Evolutionary conservation across 2,113 vertebrate species (phyloP).

Genomic region (Centropus bengalensis): DNA sequence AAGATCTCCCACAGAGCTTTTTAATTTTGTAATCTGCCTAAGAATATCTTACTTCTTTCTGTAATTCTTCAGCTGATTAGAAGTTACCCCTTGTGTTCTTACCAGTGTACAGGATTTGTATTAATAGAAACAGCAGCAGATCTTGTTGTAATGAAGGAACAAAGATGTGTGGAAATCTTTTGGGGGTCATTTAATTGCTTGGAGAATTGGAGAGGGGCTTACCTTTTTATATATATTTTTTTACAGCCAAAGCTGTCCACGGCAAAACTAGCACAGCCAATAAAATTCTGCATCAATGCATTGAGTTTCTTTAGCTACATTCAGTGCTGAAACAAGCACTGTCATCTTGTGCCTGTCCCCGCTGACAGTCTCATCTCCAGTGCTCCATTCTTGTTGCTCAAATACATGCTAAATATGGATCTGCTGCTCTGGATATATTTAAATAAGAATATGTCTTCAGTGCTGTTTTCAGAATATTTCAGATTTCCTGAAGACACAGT

Average conservation of each 20-base stretch:
- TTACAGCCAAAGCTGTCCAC: background rate
- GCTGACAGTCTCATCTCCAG: background rate
- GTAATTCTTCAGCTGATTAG: conserved; percentile 23
- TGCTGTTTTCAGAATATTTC: background rate
- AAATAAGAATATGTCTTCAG: background rate
- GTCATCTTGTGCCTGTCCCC: background rate
- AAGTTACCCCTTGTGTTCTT: background rate
- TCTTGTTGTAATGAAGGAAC: background rate
- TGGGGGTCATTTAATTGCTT: background rate
- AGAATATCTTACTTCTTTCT: conserved; percentile 25
- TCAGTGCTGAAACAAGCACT: background rate
- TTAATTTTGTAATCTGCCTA: conserved; percentile 10
- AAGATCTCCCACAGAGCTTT: background rate
- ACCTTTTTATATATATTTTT: background rate
- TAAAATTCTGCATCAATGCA: background rate
- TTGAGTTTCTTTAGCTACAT: background rate
- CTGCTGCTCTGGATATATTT: background rate
- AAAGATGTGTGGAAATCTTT: background rate
- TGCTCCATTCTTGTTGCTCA: background rate
- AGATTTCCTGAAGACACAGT: background rate
- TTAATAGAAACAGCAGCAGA: background rate
- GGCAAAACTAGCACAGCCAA: background rate
- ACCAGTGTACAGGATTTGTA: background rate
- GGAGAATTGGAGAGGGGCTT: background rate
- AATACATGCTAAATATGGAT: background rate